Base-by-base conservation (phyloP, 1,140 invertebrate genomes). In the Diachasmimorpha longicaudata region DNA sequence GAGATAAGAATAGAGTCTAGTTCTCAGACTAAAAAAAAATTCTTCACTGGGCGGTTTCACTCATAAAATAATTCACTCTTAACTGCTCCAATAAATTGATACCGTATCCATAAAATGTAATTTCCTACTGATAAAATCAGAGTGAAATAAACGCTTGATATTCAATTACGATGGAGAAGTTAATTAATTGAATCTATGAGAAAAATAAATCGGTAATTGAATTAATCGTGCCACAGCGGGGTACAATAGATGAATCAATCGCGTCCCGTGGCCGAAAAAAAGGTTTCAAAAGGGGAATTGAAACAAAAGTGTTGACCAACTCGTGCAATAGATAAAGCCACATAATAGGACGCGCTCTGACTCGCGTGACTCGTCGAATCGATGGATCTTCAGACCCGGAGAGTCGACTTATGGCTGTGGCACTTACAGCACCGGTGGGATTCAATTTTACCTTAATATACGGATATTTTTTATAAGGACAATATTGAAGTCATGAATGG, bases 291-390 rank as follows among this genome's bases (percentile, higher is more conserved):
- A 72, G 23, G 66, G 68, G 68, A 70, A 75, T 37, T 44, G 19
- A 67, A 66, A 42, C 63, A 70, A 70, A 58, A 58, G 16, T 16
- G 16, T 21, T 23, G 69, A 48, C 19, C 69, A 76, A 71, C 74
- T 76, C 74, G 74, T 76, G 74, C 74, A 16, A 66, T 69, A 75
- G 68, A 75, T 75, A 70, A 36, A 52, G 39, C 55, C 31, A 66
- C 42, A 71, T 76, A 76, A 76, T 76, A 76, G 36, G 73, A 76
- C 52, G 68, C 39, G 37, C 48, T 75, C 37, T 36, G 58, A 66
- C 74, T 76, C 74, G 74, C 74, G 74, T 76, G 74, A 76, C 74
- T 76, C 21, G 74, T 70, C 16, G 46, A 75, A 75, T 75, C 74
- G 74, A 71, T 76, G 42, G 36, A 76, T 76, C 74, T 70, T 46